Evolutionary conservation across 92 coral and sea anemone species (phyloP).

Genomic region (Actinernus sp.): DNA sequence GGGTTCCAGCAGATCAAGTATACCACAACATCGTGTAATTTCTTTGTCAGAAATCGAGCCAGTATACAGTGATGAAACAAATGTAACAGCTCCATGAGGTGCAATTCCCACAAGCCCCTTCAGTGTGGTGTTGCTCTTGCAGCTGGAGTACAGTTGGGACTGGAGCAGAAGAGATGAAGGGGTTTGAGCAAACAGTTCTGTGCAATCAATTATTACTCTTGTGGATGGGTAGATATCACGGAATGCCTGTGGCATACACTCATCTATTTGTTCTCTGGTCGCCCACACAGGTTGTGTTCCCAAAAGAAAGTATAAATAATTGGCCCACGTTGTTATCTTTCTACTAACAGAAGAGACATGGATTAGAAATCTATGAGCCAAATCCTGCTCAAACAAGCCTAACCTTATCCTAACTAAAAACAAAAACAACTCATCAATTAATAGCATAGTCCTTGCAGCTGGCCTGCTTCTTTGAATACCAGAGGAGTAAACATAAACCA

Average conservation of each 20-base stretch:
- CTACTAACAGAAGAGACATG: conserved; percentile 28
- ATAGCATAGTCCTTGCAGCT: conserved; percentile 28
- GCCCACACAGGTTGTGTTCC: conserved; percentile 39
- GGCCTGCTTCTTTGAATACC: conserved; percentile 17
- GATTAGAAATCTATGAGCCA: conserved; percentile 28
- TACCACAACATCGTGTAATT: conserved; percentile 44
- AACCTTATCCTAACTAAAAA: conserved; percentile 39
- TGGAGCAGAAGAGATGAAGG: conserved; percentile 46
- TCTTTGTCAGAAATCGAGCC: conserved; percentile 49
- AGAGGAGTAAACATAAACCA: conserved; percentile 32
- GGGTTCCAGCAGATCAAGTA: conserved; percentile 48
- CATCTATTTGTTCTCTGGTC: conserved; percentile 12
- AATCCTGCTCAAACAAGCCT: conserved; percentile 45
- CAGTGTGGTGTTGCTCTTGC: conserved; percentile 39
- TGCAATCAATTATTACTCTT: conserved; percentile 68
- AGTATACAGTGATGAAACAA: conserved; percentile 51
- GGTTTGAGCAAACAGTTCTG: conserved; percentile 59
- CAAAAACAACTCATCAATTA: conserved; percentile 42
- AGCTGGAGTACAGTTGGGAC: conserved; percentile 42
- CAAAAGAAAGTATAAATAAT: conserved; percentile 51
- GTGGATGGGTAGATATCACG: conserved; percentile 10
- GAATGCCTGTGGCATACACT: conserved; percentile 32
- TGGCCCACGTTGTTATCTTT: conserved; percentile 44
- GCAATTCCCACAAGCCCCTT: conserved; percentile 43
- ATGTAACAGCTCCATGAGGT: conserved; percentile 54